A percentile compares a stretch with the other conserved stretches of the same genome.
Evolutionary conservation across 2,113 vertebrate species (phyloP).

Genomic region (Calidris pygmaea): DNA sequence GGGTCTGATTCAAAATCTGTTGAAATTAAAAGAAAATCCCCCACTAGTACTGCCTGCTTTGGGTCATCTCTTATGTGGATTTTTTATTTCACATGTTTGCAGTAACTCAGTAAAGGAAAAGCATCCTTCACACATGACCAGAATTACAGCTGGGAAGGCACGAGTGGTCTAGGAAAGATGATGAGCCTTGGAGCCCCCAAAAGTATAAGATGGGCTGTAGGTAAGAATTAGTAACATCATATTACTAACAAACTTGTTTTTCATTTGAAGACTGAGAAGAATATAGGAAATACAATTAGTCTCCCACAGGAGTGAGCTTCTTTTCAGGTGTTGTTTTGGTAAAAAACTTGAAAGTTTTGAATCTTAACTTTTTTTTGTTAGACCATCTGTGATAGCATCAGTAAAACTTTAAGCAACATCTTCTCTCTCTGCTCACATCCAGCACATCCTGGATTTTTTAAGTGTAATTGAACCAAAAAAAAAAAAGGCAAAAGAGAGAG

Average conservation of each 20-base stretch:
- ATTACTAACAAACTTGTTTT: conserved; percentile 18
- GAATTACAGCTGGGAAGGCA: not conserved
- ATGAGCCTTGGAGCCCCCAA: not conserved
- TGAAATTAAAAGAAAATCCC: not conserved
- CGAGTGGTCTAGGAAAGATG: not conserved
- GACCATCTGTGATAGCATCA: not conserved
- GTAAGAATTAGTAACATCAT: not conserved
- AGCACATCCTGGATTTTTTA: not conserved
- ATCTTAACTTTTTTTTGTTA: not conserved
- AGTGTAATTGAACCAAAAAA: conserved; percentile 22
- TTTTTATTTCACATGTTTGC: not conserved
- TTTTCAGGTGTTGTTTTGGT: not conserved
- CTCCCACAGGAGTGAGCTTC: not conserved
- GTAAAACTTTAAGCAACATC: conserved; percentile 2
- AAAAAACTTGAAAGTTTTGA: not conserved
- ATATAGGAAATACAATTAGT: not conserved
- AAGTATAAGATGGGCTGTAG: not conserved
- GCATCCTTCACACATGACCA: not conserved
- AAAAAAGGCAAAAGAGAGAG: not conserved
- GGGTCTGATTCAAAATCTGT: not conserved
- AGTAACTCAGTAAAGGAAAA: not conserved
- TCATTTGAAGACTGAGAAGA: not conserved
- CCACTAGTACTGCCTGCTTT: not conserved
- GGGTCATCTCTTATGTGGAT: not conserved
- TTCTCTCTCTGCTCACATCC: not conserved